A percentile compares a stretch with the other conserved stretches of the same genome.
phyloP scores from a whole-genome alignment of 2,113 vertebrate genomes.

The Alethe castanea region DNA sequence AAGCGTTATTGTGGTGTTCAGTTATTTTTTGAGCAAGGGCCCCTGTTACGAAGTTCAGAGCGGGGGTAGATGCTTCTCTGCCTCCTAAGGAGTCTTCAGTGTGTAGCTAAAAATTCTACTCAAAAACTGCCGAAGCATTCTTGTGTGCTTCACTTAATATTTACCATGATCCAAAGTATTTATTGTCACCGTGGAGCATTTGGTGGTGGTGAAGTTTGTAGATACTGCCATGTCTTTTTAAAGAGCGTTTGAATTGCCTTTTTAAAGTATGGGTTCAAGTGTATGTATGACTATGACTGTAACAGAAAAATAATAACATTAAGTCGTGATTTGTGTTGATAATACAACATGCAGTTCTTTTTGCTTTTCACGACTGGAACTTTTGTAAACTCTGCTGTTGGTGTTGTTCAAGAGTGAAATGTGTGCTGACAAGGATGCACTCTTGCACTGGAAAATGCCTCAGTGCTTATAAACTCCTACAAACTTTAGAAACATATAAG shows the following conservation, averaged over 20 bases:
- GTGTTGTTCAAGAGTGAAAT: neutral
- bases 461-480: neutral
- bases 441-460: neutral
- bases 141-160: neutral
- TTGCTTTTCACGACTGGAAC: neutral
- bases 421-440: fast-evolving
- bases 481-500: neutral
- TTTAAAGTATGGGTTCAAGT: neutral
- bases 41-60: neutral
- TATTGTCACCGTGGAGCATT: neutral
- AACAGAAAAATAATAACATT: neutral
- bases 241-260: neutral
- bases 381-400: neutral
- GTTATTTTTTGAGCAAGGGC: neutral
- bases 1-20: fast-evolving
- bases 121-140: neutral
- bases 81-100: neutral
- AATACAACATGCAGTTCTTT: neutral
- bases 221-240: neutral
- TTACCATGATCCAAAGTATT: neutral
- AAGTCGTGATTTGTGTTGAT: neutral
- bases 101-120: neutral
- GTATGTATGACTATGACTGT: neutral
- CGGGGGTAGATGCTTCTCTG: fast-evolving
- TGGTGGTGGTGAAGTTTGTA: neutral